phyloP scores from a whole-genome alignment of 2,888 invertebrate genomes.

The Hyposoter dolosus region DNA sequence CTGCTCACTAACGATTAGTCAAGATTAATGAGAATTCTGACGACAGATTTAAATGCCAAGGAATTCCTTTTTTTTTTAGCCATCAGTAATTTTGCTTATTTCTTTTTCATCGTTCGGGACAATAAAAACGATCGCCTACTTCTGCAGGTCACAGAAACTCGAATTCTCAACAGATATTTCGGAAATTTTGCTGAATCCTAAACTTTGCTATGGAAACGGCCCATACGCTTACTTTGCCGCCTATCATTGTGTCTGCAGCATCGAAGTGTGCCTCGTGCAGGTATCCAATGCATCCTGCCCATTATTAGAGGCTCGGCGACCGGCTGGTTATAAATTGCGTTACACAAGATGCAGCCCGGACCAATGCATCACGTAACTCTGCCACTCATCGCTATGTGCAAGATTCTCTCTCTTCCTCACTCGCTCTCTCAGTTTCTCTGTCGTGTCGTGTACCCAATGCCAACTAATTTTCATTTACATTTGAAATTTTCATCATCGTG shows the following conservation, averaged over 20 bases:
- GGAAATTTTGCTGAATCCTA: background rate
- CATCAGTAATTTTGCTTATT: too few relatives aligned
- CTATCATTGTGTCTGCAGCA: background rate
- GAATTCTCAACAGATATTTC: background rate
- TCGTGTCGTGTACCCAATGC: constrained; percentile 41
- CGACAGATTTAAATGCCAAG: background rate
- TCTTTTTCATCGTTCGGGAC: background rate
- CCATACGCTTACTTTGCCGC: constrained; percentile 6
- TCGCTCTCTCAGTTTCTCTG: background rate
- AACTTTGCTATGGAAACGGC: background rate
- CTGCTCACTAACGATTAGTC: background rate
- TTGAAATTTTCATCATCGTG: background rate
- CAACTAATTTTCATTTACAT: background rate
- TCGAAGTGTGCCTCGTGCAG: background rate
- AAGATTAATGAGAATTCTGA: background rate
- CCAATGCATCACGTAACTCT: constrained; percentile 59
- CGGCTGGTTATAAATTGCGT: constrained; percentile 39
- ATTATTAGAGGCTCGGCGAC: constrained; percentile 72
- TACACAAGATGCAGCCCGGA: constrained; percentile 64
- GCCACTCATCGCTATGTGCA: constrained; percentile 2
- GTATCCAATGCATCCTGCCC: constrained; percentile 59
- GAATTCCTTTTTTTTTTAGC: background rate
- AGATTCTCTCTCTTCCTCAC: background rate
- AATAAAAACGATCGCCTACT: background rate
- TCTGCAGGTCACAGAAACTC: background rate